Conservation (phyloP, 2,113 vertebrate genomes). For the Tychaedon coryphoeus region DNA sequence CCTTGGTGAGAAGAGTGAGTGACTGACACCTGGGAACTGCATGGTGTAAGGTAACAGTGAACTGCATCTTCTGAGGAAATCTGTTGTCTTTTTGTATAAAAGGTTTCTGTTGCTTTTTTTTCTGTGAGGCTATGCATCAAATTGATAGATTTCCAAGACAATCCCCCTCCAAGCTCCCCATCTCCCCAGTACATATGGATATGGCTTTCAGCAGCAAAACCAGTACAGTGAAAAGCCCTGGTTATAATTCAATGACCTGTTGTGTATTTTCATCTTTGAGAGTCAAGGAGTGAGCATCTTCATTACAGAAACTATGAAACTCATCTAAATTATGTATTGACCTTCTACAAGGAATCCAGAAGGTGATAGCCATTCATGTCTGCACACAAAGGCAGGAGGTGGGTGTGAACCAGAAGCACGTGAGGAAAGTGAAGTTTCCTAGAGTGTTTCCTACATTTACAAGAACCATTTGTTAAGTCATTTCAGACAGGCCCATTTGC, state of each 20-base stretch:
- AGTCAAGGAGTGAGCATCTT: neutral
- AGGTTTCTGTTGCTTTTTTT: neutral
- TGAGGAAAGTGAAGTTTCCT: neutral
- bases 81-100: neutral
- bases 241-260: neutral
- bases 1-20: neutral
- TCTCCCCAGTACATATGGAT: neutral
- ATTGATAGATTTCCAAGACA: neutral
- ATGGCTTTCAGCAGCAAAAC: neutral
- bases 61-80: neutral
- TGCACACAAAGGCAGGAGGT: neutral
- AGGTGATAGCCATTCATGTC: neutral
- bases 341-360: neutral
- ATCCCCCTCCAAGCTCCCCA: neutral
- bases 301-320: neutral
- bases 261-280: neutral
- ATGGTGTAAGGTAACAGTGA: neutral
- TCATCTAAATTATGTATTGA: neutral
- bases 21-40: neutral
- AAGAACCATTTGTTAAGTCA: neutral
- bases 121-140: neutral
- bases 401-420: neutral
- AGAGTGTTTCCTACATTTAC: neutral
- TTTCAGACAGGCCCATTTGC: neutral
- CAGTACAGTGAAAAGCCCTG: neutral